Evolutionary conservation across 2,888 invertebrate species (phyloP).

Genomic region (Salticus scenicus): DNA sequence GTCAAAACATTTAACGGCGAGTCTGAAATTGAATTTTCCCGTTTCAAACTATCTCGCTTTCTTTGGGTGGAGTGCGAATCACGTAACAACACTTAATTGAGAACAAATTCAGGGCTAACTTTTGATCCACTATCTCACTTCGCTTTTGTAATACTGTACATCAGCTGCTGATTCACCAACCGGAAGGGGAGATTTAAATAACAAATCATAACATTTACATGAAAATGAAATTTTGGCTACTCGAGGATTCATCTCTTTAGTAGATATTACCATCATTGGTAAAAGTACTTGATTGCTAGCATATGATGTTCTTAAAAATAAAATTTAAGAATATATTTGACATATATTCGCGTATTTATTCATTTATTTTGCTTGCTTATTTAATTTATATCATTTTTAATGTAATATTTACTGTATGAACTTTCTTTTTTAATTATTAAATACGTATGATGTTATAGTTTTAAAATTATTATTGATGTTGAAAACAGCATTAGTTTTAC

Average conservation of each 20-base stretch:
- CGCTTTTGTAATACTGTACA: not conserved
- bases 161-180: conserved; percentile 24
- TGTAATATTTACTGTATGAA: no score
- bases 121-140: not conserved
- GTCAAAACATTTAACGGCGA: conserved; percentile 9
- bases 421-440: no score
- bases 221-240: conserved; percentile 9
- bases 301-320: no score
- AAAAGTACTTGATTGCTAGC: not conserved
- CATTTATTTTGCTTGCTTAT: no score
- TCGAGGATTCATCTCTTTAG: not conserved
- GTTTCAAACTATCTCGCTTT: not conserved
- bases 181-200: conserved; percentile 37
- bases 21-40: conserved; percentile 7
- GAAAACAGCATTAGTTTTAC: no score
- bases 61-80: not conserved
- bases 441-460: no score
- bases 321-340: no score
- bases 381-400: no score
- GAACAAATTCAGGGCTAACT: conserved; percentile 10
- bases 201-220: conserved; percentile 29
- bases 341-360: no score
- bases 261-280: not conserved
- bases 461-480: no score
- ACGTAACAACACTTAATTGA: conserved; percentile 9